Evolutionary conservation across 2,113 vertebrate species (phyloP).

Genomic region (Myxocyprinus asiaticus): DNA sequence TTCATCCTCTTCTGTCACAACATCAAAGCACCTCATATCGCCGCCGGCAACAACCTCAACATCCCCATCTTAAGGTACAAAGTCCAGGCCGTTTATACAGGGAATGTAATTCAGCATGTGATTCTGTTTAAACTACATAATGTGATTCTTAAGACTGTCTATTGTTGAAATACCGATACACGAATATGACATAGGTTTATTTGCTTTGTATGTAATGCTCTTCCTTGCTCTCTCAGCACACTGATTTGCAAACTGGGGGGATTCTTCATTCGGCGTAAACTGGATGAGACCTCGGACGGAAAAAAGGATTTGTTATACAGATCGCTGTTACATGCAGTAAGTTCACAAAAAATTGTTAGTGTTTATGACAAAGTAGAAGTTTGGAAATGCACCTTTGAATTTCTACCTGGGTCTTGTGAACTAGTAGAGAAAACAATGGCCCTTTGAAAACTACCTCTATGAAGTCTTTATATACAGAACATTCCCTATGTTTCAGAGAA

Average conservation of each 20-base stretch:
- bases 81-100: conserved; percentile 83
- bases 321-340: conserved; percentile 87
- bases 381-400: no score
- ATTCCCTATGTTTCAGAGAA: no score
- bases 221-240: conserved; percentile 74
- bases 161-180: not conserved
- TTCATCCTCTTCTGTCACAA: conserved; percentile 98
- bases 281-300: conserved; percentile 87
- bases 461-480: no score
- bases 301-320: conserved; percentile 93
- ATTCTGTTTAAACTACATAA: no score
- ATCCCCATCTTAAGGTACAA: conserved; percentile 97
- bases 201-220: not conserved
- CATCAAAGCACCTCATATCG: conserved; percentile 97
- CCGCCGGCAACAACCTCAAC: conserved; percentile 96
- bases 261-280: conserved; percentile 92
- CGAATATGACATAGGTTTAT: not conserved
- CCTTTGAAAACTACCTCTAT: no score
- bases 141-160: no score
- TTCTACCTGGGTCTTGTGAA: no score
- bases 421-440: no score
- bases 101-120: no score
- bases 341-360: not conserved
- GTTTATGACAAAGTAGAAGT: no score
- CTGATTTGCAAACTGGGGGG: conserved; percentile 94